Base-by-base conservation (phyloP, 2,888 invertebrate species). In the Endomychus coccineus region DNA sequence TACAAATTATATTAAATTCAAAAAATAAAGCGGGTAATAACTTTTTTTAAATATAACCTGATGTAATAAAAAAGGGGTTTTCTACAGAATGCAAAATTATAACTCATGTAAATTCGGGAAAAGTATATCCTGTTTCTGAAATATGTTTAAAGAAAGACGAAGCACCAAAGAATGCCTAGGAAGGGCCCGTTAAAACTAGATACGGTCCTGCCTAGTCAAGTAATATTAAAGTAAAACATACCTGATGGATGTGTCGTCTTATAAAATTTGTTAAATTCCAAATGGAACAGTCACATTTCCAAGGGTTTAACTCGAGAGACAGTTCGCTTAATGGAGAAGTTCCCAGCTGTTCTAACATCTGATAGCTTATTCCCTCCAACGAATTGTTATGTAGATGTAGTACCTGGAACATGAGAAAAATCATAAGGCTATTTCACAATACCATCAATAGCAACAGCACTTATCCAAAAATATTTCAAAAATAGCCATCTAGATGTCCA, bases 351-450 rank as follows among this genome's bases (percentile, higher is more conserved):
- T 62, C 44, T n/a, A 75, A 45, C 1, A 66, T 51, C 1, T 59
- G 58, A 1, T 49, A 52, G 59, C 69, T 70, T 31, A 80, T 44
- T 11, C 50, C 49, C 1, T 64, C 62, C 3, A 83, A 49, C 13
- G 70, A 66, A 51, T 83, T 83, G 42, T 69, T 57, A 24, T 74
- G 64, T 24, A 83, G 41, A 43, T 75, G 68, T 28, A 83, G 53
- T 7, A 51, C 42, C 57, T 56, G 39, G 22, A 58, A 36, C 17
- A 12, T 10, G 1, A n/a, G 12, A 16, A n/a, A n/a, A n/a, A n/a
- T n/a, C n/a, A n/a, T n/a, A n/a, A n/a, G n/a, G n/a, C n/a, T n/a
- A n/a, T n/a, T n/a, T n/a, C n/a, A n/a, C n/a, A n/a, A n/a, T n/a
- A n/a, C n/a, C n/a, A n/a, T n/a, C n/a, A n/a, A n/a, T n/a, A n/a